phyloP scores from a whole-genome alignment of 2,797 vertebrate genomes.

The Pteronotus mesoamericanus region DNA sequence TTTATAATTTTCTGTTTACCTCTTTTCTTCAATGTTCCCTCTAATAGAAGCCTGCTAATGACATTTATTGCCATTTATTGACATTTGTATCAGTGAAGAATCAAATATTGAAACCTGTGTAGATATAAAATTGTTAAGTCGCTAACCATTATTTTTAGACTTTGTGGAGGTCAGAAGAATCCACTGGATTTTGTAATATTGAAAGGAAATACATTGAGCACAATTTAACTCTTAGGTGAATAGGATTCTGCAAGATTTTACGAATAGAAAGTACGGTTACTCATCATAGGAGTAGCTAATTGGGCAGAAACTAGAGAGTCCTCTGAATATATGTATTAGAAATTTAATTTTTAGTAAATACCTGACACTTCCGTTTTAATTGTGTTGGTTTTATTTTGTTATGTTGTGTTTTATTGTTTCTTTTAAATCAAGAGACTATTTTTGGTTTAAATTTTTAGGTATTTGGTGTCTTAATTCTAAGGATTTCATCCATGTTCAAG shows the following conservation, averaged over 20 bases:
- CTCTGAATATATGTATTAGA: neutral
- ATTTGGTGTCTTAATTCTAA: neutral
- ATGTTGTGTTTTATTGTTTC: neutral
- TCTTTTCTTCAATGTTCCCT: neutral
- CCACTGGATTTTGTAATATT: neutral
- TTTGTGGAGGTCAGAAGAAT: neutral
- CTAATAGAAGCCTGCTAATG: neutral
- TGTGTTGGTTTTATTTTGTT: neutral
- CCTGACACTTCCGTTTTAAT: neutral
- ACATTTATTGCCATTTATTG: neutral
- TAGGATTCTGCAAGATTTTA: neutral
- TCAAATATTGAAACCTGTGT: neutral
- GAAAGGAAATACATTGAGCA: neutral
- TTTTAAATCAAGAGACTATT: conserved; percentile 10
- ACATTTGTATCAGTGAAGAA: neutral
- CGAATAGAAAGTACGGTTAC: neutral
- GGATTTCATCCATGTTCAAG: neutral
- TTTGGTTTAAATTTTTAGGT: neutral
- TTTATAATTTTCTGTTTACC: neutral
- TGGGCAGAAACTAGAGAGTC: neutral
- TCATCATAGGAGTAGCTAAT: neutral
- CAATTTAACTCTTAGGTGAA: neutral
- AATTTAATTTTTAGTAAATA: neutral
- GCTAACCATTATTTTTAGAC: neutral
- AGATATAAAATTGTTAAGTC: neutral